Evolutionary conservation across 2,113 vertebrate species (phyloP).

Genomic region (Dasypus novemcinctus): DNA sequence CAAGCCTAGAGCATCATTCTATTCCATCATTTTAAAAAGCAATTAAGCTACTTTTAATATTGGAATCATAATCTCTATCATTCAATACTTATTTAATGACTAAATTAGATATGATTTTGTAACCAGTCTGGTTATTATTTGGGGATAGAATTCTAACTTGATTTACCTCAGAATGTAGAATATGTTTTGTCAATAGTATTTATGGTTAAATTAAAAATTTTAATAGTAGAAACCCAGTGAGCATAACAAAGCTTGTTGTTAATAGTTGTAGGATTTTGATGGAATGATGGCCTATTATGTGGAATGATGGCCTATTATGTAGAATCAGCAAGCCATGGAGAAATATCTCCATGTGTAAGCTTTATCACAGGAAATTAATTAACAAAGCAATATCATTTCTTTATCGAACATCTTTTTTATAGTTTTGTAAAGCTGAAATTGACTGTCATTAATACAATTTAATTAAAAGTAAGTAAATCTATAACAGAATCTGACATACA

Average conservation of each 20-base stretch:
- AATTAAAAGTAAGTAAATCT: slow-evolving; percentile 63
- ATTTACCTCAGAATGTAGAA: slow-evolving; percentile 33
- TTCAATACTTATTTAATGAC: slow-evolving; percentile 57
- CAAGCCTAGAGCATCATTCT: background rate
- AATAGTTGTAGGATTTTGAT: slow-evolving; percentile 33
- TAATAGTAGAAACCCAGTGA: slow-evolving; percentile 69
- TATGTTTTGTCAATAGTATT: slow-evolving; percentile 68
- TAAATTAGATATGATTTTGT: slow-evolving; percentile 48
- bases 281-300: slow-evolving; percentile 59
- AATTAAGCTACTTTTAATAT: slow-evolving; percentile 66
- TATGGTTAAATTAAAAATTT: slow-evolving; percentile 70
- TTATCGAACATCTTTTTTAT: slow-evolving; percentile 57
- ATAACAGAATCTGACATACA: background rate
- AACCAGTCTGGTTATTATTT: slow-evolving; percentile 60
- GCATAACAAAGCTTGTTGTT: slow-evolving; percentile 65
- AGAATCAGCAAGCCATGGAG: slow-evolving; percentile 47
- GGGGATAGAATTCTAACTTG: slow-evolving; percentile 19
- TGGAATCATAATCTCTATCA: slow-evolving; percentile 18
- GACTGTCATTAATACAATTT: slow-evolving; percentile 51
- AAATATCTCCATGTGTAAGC: slow-evolving; percentile 63
- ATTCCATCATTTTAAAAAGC: background rate
- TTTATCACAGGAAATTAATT: slow-evolving; percentile 75
- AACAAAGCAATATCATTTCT: slow-evolving; percentile 49
- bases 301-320: slow-evolving; percentile 59
- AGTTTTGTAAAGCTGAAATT: slow-evolving; percentile 34